Conservation (phyloP, 2,888 invertebrate genomes). For the Caenorhabditis macrosperma region DNA sequence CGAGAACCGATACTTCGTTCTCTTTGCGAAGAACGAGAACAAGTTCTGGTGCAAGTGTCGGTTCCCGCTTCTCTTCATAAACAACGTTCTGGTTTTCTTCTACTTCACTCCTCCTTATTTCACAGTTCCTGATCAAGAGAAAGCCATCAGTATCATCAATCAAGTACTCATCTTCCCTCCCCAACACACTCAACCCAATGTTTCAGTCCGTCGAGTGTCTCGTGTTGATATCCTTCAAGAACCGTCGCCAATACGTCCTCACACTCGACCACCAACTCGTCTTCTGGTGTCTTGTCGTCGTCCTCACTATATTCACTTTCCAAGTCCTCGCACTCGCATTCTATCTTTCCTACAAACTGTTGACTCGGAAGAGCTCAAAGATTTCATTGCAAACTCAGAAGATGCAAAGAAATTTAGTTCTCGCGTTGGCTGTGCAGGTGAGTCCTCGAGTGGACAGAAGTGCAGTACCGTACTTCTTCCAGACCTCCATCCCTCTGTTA, state of each 20-base stretch:
- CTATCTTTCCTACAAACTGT: background rate
- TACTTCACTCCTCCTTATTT: slow-evolving; percentile 25
- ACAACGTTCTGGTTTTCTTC: background rate
- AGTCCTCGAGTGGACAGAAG: background rate
- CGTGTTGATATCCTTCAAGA: background rate
- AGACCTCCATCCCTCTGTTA: background rate
- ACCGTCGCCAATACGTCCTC: background rate
- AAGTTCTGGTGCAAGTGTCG: slow-evolving; percentile 2
- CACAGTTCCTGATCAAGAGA: slow-evolving; percentile 6
- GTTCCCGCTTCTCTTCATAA: background rate
- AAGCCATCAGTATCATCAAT: background rate
- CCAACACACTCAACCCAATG: too few relatives aligned
- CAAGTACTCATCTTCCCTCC: too few relatives aligned
- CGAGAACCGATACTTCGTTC: slow-evolving; percentile 20
- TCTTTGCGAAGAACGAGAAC: slow-evolving; percentile 1
- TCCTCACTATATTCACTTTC: background rate
- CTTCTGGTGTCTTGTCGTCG: background rate
- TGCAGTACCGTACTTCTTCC: background rate
- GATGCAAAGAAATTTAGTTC: background rate
- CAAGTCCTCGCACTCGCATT: background rate
- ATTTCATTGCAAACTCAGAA: background rate
- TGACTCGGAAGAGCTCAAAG: background rate
- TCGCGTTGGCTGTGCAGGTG: background rate
- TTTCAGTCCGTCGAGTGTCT: background rate
- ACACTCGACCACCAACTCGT: background rate